Evolutionary conservation across 30 jellyfish, hydroid and myxozoan genomes (phyloP).

Genomic region (Rhopilema esculentum): DNA sequence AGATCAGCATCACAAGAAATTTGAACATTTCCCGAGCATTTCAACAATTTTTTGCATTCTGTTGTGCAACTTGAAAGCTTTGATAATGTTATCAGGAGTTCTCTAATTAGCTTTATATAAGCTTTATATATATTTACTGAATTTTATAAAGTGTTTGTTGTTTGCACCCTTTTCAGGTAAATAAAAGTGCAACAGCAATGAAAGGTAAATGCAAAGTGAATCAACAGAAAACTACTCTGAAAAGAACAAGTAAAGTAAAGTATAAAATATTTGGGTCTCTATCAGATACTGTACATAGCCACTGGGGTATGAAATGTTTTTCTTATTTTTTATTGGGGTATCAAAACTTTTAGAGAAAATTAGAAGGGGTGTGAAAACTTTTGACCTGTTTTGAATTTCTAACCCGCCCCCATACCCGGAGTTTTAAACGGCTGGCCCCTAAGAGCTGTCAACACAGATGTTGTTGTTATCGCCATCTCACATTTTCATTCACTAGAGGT

Average conservation of each 20-base stretch:
- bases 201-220: background rate
- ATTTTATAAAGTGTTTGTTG: background rate
- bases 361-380: conserved; percentile 19
- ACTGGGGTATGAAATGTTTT: conserved; percentile 11
- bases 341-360: conserved; percentile 6
- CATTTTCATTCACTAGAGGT: no score
- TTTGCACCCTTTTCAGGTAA: background rate
- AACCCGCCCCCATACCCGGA: conserved; percentile 8
- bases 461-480: no score
- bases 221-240: background rate
- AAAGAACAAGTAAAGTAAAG: background rate
- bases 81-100: no score
- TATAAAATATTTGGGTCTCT: background rate
- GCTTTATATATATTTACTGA: background rate
- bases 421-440: conserved; percentile 13
- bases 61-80: background rate
- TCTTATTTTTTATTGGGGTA: background rate
- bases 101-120: no score
- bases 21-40: background rate
- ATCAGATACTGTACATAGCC: conserved; percentile 8
- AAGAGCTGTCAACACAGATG: no score
- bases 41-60: background rate
- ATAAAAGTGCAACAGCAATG: background rate
- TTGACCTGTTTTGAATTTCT: conserved; percentile 6
- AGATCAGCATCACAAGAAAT: background rate